Conservation (phyloP, 2,888 invertebrate species). For the Morinoia aosen region DNA sequence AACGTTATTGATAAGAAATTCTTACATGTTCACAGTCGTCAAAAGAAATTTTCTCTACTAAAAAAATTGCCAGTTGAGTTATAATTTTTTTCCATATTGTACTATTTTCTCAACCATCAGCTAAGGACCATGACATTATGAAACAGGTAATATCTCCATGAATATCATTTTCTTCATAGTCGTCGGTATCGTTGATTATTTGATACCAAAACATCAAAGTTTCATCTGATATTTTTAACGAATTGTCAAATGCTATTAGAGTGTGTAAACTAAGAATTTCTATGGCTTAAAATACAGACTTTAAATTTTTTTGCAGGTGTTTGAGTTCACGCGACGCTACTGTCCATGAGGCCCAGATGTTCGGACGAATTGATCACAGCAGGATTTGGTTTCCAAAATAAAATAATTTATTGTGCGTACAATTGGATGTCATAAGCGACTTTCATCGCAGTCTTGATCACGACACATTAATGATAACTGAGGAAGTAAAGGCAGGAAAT, state of each 20-base stretch:
- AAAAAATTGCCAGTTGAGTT: not conserved
- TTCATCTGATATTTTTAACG: not conserved
- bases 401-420: not conserved
- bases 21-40: too few relatives aligned
- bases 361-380: not conserved
- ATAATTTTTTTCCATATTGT: not conserved
- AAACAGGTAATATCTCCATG: not conserved
- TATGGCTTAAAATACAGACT: not conserved
- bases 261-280: not conserved
- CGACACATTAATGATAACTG: too few relatives aligned
- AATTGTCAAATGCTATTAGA: not conserved
- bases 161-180: not conserved
- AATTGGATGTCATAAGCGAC: not conserved
- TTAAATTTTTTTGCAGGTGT: not conserved
- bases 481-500: too few relatives aligned
- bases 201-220: not conserved
- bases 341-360: not conserved
- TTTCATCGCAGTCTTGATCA: too few relatives aligned
- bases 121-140: not conserved
- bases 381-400: not conserved
- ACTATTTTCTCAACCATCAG: not conserved
- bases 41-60: too few relatives aligned
- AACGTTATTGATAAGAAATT: not conserved
- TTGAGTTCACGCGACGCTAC: not conserved
- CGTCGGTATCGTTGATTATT: not conserved